These are phyloP conservation scores for Forbesichthys agassizii DNA, from an alignment of 2,113 vertebrate species.

Conservation along the genomic window DNA sequence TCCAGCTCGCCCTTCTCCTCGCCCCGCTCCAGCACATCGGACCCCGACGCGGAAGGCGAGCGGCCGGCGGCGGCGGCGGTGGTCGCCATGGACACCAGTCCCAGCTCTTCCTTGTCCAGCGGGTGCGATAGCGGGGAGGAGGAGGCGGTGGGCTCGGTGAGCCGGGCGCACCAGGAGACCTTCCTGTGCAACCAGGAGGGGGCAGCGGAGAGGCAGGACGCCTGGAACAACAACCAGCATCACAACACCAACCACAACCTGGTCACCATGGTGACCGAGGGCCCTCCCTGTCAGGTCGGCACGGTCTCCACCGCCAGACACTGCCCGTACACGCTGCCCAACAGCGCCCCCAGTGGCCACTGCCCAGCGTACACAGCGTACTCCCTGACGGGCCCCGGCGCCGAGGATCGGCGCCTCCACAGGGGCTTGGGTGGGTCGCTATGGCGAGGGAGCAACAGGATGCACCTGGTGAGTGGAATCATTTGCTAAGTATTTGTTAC, in stretches of 20 bases:
- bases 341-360: conserved; percentile 70
- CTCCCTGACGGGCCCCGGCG: conserved; percentile 32
- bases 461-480: conserved; percentile 86
- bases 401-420: not conserved
- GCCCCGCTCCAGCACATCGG: conserved; percentile 41
- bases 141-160: conserved; percentile 88
- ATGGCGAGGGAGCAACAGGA: conserved; percentile 83
- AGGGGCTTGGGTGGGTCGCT: conserved; percentile 35
- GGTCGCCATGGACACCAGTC: conserved; percentile 68
- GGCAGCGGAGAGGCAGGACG: conserved; percentile 64
- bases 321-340: conserved; percentile 78
- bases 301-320: conserved; percentile 40
- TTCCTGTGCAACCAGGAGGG: conserved; percentile 93
- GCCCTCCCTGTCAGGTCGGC: conserved; percentile 41
- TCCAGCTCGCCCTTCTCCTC: conserved; percentile 60
- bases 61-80: conserved; percentile 12
- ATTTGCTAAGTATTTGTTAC: not conserved
- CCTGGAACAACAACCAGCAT: conserved; percentile 59
- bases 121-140: conserved; percentile 84
- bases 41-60: conserved; percentile 48
- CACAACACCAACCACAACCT: conserved; percentile 65
- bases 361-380: conserved; percentile 76
- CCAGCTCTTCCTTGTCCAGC: conserved; percentile 61
- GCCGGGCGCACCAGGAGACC: conserved; percentile 88
- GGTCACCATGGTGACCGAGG: conserved; percentile 57